A percentile compares a stretch with the other conserved stretches of the same genome.
Conservation (phyloP, 2,113 vertebrate genomes). For the Trematocara marginatum region DNA sequence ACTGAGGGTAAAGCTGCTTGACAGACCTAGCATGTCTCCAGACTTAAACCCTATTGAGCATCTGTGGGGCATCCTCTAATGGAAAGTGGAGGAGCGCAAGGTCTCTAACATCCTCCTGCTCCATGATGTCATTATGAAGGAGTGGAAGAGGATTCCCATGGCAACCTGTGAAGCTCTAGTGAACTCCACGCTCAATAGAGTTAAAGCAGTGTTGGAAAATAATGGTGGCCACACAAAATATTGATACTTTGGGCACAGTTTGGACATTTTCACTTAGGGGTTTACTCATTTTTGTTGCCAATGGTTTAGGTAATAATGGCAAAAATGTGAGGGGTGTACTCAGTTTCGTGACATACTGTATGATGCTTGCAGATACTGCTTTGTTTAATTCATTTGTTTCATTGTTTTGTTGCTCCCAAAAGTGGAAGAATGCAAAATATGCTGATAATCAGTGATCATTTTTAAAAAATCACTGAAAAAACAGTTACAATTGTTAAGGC, state of each 20-base stretch:
- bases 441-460: not conserved
- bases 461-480: not conserved
- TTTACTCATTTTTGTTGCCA: not conserved
- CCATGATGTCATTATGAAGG: not conserved
- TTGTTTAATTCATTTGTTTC: not conserved
- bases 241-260: not conserved
- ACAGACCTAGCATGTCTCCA: not conserved
- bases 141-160: not conserved
- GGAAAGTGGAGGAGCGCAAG: not conserved
- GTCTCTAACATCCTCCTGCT: not conserved
- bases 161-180: not conserved
- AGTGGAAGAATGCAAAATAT: not conserved
- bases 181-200: not conserved
- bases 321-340: not conserved
- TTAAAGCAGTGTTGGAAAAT: not conserved
- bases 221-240: not conserved
- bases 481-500: not conserved
- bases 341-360: not conserved
- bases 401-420: not conserved
- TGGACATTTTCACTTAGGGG: not conserved
- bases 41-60: not conserved
- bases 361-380: not conserved
- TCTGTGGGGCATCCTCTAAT: not conserved
- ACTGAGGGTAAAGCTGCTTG: fast-evolving
- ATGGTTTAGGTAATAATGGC: not conserved